Conservation (phyloP, 2,888 invertebrate species). For the Amphiduros pacificus region DNA sequence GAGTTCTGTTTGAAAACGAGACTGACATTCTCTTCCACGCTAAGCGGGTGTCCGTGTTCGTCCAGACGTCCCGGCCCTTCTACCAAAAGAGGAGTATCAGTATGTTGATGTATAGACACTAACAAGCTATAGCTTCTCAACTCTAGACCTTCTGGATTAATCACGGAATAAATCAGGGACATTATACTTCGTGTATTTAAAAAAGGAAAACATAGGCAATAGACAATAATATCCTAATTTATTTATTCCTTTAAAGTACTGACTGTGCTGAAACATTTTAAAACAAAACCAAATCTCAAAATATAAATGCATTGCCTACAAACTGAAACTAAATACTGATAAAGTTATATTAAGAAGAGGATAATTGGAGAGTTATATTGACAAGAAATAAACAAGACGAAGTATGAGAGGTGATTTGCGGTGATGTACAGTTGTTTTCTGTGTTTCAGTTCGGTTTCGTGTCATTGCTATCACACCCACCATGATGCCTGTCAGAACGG, state of each 20-base stretch:
- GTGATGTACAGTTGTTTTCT: background rate
- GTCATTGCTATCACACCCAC: constrained; percentile 91
- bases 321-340: too few species aligned
- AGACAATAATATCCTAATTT: too few species aligned
- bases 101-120: too few species aligned
- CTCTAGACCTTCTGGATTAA: background rate
- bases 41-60: constrained; percentile 91
- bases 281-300: too few species aligned
- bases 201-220: too few species aligned
- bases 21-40: constrained; percentile 81
- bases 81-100: constrained; percentile 85
- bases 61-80: constrained; percentile 91
- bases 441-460: constrained; percentile 75
- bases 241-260: too few species aligned
- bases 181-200: too few species aligned
- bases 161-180: too few species aligned
- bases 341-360: background rate
- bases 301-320: too few species aligned
- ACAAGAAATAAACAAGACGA: background rate
- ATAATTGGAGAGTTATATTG: background rate
- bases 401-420: background rate
- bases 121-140: too few species aligned
- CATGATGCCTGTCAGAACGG: constrained; percentile 82
- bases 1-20: constrained; percentile 79
- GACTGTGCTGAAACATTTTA: too few species aligned